A percentile compares a stretch with the other conserved stretches of the same genome.
Evolutionary conservation across 1,140 invertebrate species (phyloP).

Genomic region (Aphelenchoides avenae): DNA sequence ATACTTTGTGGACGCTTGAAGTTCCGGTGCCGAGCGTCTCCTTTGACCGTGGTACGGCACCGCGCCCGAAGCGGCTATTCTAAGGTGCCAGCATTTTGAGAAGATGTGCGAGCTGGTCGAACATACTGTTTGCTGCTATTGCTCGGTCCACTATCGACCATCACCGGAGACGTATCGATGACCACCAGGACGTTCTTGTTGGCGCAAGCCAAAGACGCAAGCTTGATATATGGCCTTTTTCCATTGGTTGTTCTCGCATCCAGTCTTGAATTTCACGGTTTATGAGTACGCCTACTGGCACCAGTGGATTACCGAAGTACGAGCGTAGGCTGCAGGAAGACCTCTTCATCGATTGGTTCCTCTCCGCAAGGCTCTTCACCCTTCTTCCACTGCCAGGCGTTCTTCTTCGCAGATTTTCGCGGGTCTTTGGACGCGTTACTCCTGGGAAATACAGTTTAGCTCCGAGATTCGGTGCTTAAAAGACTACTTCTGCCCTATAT

Average conservation of each 20-base stretch:
- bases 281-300: neutral
- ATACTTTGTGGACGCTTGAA: conserved; percentile 4
- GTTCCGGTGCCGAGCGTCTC: conserved; percentile 40
- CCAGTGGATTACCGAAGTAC: conserved; percentile 12
- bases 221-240: conserved; percentile 26
- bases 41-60: conserved; percentile 1
- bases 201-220: conserved; percentile 22
- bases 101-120: too few relatives aligned
- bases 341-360: conserved; percentile 8
- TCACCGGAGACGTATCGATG: conserved; percentile 6
- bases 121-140: neutral
- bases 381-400: conserved; percentile 18
- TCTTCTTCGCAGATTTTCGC: too few relatives aligned
- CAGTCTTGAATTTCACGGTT: conserved; percentile 11
- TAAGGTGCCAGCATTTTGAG: too few relatives aligned
- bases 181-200: conserved; percentile 28
- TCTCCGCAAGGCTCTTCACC: neutral
- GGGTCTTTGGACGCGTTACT: too few relatives aligned
- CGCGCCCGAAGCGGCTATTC: too few relatives aligned
- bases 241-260: conserved; percentile 5
- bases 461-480: neutral
- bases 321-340: conserved; percentile 16
- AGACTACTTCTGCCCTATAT: neutral
- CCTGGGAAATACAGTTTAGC: too few relatives aligned
- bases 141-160: neutral